phyloP scores from a whole-genome alignment of 2,113 vertebrate species.

The Myxocyprinus asiaticus region DNA sequence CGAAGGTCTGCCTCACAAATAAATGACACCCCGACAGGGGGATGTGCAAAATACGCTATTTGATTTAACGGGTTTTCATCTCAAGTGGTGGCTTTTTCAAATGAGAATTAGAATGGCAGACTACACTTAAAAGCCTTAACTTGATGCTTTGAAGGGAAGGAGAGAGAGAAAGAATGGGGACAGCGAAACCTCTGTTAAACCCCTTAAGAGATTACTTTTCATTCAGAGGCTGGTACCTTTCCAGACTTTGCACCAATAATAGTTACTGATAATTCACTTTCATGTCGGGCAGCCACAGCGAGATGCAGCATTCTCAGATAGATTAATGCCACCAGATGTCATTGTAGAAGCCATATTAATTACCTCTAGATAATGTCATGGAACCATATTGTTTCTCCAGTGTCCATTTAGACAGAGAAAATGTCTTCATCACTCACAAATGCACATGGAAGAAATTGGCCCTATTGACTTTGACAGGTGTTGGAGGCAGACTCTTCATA shows the following conservation, averaged over 20 bases:
- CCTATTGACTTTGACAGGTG: constrained; percentile 57
- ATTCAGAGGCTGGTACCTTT: constrained; percentile 48
- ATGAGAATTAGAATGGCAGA: constrained; percentile 3
- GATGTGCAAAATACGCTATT: constrained; percentile 15
- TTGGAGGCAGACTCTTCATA: constrained; percentile 57
- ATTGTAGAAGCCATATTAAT: constrained; percentile 81
- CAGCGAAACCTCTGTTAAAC: constrained; percentile 24
- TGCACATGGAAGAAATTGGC: constrained; percentile 53
- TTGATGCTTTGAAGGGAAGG: background rate
- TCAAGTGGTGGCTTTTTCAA: constrained; percentile 26
- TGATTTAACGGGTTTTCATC: constrained; percentile 35
- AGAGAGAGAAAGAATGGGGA: constrained; percentile 1
- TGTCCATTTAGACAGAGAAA: constrained; percentile 77
- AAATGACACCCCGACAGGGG: background rate
- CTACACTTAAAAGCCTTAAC: constrained; percentile 32
- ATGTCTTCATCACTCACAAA: constrained; percentile 71
- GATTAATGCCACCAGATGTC: constrained; percentile 82
- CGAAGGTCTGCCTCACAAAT: constrained; percentile 33
- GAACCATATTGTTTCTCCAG: constrained; percentile 78
- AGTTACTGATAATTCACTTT: constrained; percentile 72
- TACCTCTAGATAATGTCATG: constrained; percentile 80
- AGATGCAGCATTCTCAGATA: constrained; percentile 71
- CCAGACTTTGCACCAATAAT: constrained; percentile 56
- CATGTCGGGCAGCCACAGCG: constrained; percentile 57
- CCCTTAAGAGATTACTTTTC: constrained; percentile 33